Evolutionary conservation across 2,113 vertebrate species (phyloP), one percentile per base, ranked within the genome.

Genomic region (Grammomys dolichurus): DNA sequence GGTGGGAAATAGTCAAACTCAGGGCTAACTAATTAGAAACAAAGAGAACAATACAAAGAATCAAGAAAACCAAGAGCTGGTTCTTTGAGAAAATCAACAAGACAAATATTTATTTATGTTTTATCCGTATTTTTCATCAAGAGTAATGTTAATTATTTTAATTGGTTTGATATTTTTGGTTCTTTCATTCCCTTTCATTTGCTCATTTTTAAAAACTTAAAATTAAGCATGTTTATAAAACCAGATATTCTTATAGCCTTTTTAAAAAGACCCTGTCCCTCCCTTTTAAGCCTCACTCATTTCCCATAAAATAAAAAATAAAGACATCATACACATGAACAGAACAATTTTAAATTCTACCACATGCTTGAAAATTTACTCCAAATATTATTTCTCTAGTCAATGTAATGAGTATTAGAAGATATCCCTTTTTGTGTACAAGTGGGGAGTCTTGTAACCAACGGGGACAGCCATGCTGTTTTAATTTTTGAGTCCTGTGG

Each of bases 161-260:
- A 92, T 73, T 67, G 16, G 2, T 46, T 43, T 89, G 54, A 75
- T 46, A 43, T 26, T 31, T 26, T 40, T 85, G 84, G 7, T 84
- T 73, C 14, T 92, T 82, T 72, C 24, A 77, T n/a, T 91, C 20
- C 60, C n/a, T 85, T 93, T 87, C 81, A 60, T 91, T 89, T 96
- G 54, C n/a, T 28, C 43, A 36, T 78, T 89, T 69, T 69, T 33
- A 69, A 69, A 33, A 69, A 36, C 14, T 40, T 48, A 85, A 93
- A 93, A 43, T 51, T 67, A 87, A 26, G 1, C 0, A 85, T 56
- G 33, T 76, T 92, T 76, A 28, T 92, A 22, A 70, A 63, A 78
- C 65, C 36, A 94, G 86, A 70, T 60, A 40, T 70, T 80, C 26
- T 94, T 95, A 86, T 7, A 89, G 54, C 48, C 28, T 10, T 60